Evolutionary conservation across 2,888 invertebrate species (phyloP), one percentile per base, ranked within the genome.

Genomic region (Linyphia triangularis): DNA sequence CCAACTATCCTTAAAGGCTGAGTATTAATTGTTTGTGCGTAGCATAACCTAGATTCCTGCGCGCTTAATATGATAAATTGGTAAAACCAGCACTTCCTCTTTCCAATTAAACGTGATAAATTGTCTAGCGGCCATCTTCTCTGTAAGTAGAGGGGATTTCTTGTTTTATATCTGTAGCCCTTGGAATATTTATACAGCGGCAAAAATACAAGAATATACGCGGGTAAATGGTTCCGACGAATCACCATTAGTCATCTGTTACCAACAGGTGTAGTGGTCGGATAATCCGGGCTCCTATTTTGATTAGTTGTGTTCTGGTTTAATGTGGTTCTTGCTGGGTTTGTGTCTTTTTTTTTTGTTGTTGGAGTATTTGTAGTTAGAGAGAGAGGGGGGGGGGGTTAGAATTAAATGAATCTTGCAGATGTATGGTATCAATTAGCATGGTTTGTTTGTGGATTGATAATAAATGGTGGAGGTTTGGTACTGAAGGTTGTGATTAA

Each of bases 201-300:
- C 22, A 33, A 33, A 28, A 28, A 13, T 30, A 33, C 40, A 70
- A 82, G 70, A 82, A 82, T 82, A 82, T 61, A 57, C 26, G 16
- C 13, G 61, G 40, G 70, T 61, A 82, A 82, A 82, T 82, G 82
- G 70, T 70, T 82, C 37, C 70, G 77, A 16, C 22, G 82, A 72
- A 82, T 82, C 19, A 28, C 59, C 82, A 82, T 82, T 82, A 72
- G 82, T 82, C 82, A 82, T 82, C 16, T 40, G 26, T 61, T n/a
- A 26, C 70, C 82, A 82, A 82, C 82, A 82, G 82, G 82, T 82
- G 82, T 51, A 10, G 33, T 24, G 26, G 81, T 51, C 69, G 69
- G 57, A 13, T 37, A 5, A 51, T 13, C n/a, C 1, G 51, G 51
- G 51, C 5, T 51, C 16, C 51, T 51, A n/a, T 51, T 51, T 33